These are phyloP conservation scores for Brachyhypopomus occidentalis DNA, from an alignment of 2,113 vertebrate species.

Conservation along the genomic window DNA sequence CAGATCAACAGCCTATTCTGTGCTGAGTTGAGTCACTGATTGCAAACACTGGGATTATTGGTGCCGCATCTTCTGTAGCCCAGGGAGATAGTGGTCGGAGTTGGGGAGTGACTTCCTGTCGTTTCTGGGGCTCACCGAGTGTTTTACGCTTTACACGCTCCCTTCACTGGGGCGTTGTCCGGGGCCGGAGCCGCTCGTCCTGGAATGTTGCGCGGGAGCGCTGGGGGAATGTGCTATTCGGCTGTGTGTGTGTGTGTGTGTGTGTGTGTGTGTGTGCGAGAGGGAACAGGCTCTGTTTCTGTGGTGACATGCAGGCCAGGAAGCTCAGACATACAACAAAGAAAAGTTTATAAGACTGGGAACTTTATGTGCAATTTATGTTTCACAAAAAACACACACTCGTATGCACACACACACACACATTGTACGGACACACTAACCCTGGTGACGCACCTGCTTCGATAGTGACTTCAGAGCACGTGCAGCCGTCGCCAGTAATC, in stretches of 20 bases:
- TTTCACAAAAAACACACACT: slow-evolving; percentile 9
- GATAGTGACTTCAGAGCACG: slow-evolving; percentile 1
- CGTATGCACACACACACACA: not conserved
- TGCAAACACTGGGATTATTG: no score
- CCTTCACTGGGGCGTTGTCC: slow-evolving; percentile 31
- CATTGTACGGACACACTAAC: no score
- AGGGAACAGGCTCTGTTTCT: slow-evolving; percentile 19
- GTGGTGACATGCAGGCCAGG: not conserved
- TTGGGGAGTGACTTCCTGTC: not conserved
- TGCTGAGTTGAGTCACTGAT: no score
- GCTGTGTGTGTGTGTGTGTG: not conserved
- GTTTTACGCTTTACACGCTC: slow-evolving; percentile 31
- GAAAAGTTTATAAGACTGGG: slow-evolving; percentile 1
- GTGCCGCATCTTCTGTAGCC: not conserved
- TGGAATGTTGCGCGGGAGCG: slow-evolving; percentile 29
- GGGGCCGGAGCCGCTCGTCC: slow-evolving; percentile 1
- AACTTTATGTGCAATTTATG: not conserved
- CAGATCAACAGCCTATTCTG: no score
- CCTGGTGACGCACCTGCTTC: not conserved
- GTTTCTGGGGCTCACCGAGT: not conserved
- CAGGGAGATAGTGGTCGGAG: not conserved
- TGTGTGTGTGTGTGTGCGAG: slow-evolving; percentile 1
- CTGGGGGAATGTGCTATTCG: slow-evolving; percentile 34
- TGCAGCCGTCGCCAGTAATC: not conserved
- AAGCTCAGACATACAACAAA: not conserved